phyloP scores from a whole-genome alignment of 2,113 vertebrate species.

The Hypocryptadius cinnamomeus region DNA sequence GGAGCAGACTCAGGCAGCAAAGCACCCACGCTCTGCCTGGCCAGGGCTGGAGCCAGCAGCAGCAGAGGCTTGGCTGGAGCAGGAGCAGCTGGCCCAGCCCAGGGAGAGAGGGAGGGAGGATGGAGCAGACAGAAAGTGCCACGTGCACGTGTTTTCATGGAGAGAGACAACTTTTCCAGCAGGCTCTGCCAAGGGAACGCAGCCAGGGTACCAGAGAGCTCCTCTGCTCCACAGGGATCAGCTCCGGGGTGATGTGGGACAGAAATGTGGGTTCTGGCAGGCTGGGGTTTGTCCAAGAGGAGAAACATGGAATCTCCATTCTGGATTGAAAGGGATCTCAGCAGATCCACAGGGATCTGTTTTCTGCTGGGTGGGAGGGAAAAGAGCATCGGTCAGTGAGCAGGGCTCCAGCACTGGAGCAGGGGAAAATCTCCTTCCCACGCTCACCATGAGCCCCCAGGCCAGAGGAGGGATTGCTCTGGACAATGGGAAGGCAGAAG shows the following conservation, averaged over 20 bases:
- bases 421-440: constrained; percentile 15
- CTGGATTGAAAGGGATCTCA: neutral
- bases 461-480: neutral
- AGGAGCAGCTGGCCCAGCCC: constrained; percentile 14
- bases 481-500: neutral
- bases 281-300: neutral
- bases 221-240: neutral
- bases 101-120: neutral
- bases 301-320: rapidly evolving
- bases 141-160: constrained; percentile 14
- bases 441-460: neutral
- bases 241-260: rapidly evolving
- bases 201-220: neutral
- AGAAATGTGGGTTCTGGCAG: rapidly evolving
- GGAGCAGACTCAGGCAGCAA: neutral
- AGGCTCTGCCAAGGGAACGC: neutral
- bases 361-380: neutral
- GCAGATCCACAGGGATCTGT: neutral
- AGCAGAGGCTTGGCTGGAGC: constrained; percentile 26
- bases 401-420: neutral
- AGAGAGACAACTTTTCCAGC: constrained; percentile 27
- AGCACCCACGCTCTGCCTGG: neutral
- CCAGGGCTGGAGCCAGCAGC: constrained; percentile 11
- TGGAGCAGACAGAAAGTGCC: neutral
- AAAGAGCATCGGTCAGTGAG: neutral